Percentiles rank a stretch among this genome's conserved stretches.
Evolutionary conservation across 1,140 invertebrate species (phyloP).

Genomic region (Lasioglossum baleicum): DNA sequence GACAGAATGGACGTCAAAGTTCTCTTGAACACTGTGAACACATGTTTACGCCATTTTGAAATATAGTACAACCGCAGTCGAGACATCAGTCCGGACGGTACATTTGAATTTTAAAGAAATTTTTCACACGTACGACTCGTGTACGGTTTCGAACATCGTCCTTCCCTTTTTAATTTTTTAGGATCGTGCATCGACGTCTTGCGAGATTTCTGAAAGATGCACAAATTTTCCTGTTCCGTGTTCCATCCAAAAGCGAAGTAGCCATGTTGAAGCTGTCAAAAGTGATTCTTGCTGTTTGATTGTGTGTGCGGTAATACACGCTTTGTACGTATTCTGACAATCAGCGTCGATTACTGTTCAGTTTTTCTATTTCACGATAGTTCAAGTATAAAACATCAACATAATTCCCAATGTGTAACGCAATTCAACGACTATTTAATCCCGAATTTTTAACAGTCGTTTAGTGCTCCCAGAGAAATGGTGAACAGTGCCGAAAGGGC

Average conservation of each 20-base stretch:
- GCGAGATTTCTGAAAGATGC: neutral
- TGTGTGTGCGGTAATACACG: neutral
- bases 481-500: neutral
- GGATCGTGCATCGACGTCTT: neutral
- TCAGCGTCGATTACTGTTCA: neutral
- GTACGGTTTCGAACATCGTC: neutral
- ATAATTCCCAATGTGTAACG: neutral
- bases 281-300: constrained; percentile 40
- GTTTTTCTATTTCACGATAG: neutral
- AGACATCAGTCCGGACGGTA: neutral
- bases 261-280: constrained; percentile 72
- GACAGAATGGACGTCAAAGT: constrained; percentile 62
- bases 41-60: constrained; percentile 72
- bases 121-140: neutral
- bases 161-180: neutral
- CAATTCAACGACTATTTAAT: neutral
- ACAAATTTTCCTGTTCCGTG: neutral
- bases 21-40: constrained; percentile 48
- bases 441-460: neutral
- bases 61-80: neutral
- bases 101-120: neutral
- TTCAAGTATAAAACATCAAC: neutral
- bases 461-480: neutral
- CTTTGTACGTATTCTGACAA: neutral
- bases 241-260: constrained; percentile 21